phyloP scores from a whole-genome alignment of 2,113 vertebrate species.

The Ahaetulla prasina region DNA sequence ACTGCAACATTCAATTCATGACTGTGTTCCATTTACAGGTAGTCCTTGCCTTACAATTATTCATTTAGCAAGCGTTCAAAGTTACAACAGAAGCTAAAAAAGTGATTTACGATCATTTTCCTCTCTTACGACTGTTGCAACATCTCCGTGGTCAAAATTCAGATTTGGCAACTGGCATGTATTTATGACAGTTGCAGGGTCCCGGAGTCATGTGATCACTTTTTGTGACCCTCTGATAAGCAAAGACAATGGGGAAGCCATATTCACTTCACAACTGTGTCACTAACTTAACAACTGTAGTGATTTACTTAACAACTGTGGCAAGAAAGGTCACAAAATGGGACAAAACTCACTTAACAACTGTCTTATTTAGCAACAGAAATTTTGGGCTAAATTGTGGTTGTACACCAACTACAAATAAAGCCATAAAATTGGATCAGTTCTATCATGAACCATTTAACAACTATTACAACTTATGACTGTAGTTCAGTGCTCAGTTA shows the following conservation, averaged over 20 bases:
- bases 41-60: background rate
- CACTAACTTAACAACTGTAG: background rate
- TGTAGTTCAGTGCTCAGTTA: background rate
- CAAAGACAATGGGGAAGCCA: background rate
- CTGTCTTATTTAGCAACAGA: background rate
- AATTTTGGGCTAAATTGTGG: background rate
- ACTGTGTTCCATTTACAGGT: background rate
- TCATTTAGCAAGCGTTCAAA: background rate
- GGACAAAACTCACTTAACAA: background rate
- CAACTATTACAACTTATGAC: background rate
- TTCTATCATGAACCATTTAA: background rate
- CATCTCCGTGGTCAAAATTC: background rate
- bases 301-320: background rate
- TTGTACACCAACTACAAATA: background rate
- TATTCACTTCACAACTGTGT: background rate
- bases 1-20: background rate
- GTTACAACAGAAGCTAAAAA: background rate
- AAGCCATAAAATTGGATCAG: background rate
- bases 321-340: background rate
- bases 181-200: background rate
- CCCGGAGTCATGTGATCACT: background rate
- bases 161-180: background rate
- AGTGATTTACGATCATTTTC: background rate
- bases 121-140: background rate
- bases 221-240: background rate